Evolutionary conservation across 1,140 invertebrate species (phyloP), one percentile per base, ranked within the genome.

Genomic region (Philopotamus ludificatus): DNA sequence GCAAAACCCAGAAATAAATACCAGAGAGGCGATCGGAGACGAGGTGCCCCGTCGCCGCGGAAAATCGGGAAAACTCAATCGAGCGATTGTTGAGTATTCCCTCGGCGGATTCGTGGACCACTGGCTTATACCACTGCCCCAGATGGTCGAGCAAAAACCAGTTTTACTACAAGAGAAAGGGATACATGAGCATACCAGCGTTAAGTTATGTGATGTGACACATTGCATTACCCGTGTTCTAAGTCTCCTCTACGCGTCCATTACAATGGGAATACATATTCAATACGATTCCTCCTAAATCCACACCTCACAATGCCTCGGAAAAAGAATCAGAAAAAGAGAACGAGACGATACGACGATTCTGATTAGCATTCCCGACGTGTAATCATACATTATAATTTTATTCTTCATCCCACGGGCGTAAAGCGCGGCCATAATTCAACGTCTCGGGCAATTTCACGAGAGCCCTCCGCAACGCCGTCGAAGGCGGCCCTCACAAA

Each of bases 181-280:
- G 66, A 67, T 60, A 60, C 66, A 59, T 28, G 60, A 57, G 66
- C 61, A 54, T 53, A 63, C 61, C 61, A 54, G 49, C 61, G 51
- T 39, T 45, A 63, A 63, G 66, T 63, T 61, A 67, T 57, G 60
- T 63, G 44, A 67, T 67, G 66, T 67, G 66, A 67, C 66, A 67
- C 66, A 67, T 67, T 67, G 66, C 66, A 67, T 62, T 67, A 67
- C 61, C n/a, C n/a, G n/a, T n/a, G n/a, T n/a, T n/a, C n/a, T n/a
- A n/a, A n/a, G n/a, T n/a, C n/a, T n/a, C n/a, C n/a, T n/a, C n/a
- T n/a, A n/a, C n/a, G n/a, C n/a, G n/a, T n/a, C n/a, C n/a, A n/a
- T n/a, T n/a, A n/a, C n/a, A n/a, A n/a, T n/a, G n/a, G n/a, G n/a
- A n/a, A n/a, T n/a, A n/a, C n/a, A n/a, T n/a, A n/a, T n/a, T n/a